Evolutionary conservation across 2,797 vertebrate species (phyloP).

Genomic region (Hippopotamyrus pictus): DNA sequence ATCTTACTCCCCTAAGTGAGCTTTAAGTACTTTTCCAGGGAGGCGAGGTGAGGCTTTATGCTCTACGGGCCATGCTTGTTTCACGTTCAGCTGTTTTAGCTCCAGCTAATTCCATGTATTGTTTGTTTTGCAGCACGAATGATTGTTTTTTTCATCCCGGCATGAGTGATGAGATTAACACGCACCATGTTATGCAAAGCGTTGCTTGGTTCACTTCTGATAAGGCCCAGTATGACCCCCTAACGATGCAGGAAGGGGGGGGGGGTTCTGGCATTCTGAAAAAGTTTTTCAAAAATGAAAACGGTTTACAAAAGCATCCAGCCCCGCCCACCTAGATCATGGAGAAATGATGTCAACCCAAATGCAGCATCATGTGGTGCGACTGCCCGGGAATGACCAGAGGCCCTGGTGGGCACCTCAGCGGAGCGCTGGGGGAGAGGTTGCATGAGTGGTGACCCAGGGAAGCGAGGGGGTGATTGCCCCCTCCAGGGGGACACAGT

Average conservation of each 20-base stretch:
- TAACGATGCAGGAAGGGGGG: background rate
- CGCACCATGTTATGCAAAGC: background rate
- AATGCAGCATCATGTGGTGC: background rate
- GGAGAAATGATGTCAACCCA: background rate
- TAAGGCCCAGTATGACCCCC: background rate
- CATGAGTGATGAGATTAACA: background rate
- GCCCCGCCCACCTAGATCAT: background rate
- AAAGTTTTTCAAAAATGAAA: background rate
- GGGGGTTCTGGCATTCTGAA: background rate
- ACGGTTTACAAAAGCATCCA: background rate
- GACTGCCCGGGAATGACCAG: background rate
- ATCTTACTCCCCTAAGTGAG: slow-evolving; percentile 40
- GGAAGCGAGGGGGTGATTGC: background rate
- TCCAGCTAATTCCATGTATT: slow-evolving; percentile 29
- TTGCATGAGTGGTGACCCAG: background rate
- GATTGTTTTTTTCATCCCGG: background rate
- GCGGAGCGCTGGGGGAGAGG: background rate
- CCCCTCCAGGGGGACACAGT: background rate
- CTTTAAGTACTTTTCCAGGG: slow-evolving; percentile 22
- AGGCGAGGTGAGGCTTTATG: slow-evolving; percentile 28
- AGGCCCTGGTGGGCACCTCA: background rate
- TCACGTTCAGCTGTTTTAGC: slow-evolving; percentile 34
- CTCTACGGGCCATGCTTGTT: slow-evolving; percentile 35
- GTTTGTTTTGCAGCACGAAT: background rate
- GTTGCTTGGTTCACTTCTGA: background rate